These are phyloP conservation scores for Neolamprologus toae DNA, from an alignment of 2,113 vertebrate species.

Conservation along the genomic window DNA sequence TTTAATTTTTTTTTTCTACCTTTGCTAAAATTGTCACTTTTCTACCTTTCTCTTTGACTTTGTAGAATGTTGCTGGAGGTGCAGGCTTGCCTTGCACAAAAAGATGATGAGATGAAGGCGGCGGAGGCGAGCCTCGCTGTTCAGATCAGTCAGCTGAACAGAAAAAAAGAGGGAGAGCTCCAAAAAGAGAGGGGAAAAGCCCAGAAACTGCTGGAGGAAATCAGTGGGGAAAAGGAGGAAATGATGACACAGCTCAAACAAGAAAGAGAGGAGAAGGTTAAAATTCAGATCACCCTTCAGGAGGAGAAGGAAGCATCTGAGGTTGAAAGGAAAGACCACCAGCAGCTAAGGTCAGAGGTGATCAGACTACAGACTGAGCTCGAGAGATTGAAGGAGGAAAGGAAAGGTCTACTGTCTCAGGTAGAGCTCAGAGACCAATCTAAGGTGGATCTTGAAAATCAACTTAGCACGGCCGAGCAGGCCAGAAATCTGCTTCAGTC, in stretches of 20 bases:
- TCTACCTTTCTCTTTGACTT: neutral
- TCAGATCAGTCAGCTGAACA: conserved; percentile 31
- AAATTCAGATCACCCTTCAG: conserved; percentile 2
- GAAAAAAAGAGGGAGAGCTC: neutral
- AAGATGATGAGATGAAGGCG: conserved; percentile 71
- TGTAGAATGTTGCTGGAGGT: conserved; percentile 77
- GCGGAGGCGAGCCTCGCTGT: conserved; percentile 44
- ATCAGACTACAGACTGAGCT: conserved; percentile 16
- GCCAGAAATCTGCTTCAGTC: conserved; percentile 11
- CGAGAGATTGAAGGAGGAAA: neutral
- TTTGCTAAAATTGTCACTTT: neutral
- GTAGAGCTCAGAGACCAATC: conserved; percentile 11
- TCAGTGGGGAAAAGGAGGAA: conserved; percentile 23
- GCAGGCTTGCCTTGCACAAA: conserved; percentile 72
- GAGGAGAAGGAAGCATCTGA: neutral
- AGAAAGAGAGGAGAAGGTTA: conserved; percentile 26
- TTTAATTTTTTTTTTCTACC: neutral
- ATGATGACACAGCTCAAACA: conserved; percentile 4
- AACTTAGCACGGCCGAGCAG: neutral
- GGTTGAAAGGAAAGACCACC: conserved; percentile 32
- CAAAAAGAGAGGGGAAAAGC: conserved; percentile 14
- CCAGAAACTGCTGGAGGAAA: conserved; percentile 22
- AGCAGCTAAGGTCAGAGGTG: conserved; percentile 30
- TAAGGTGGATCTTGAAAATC: neutral
- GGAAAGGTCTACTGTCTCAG: conserved; percentile 28